phyloP scores from a whole-genome alignment of 2,797 vertebrate species.

The Tarsius wallacei region DNA sequence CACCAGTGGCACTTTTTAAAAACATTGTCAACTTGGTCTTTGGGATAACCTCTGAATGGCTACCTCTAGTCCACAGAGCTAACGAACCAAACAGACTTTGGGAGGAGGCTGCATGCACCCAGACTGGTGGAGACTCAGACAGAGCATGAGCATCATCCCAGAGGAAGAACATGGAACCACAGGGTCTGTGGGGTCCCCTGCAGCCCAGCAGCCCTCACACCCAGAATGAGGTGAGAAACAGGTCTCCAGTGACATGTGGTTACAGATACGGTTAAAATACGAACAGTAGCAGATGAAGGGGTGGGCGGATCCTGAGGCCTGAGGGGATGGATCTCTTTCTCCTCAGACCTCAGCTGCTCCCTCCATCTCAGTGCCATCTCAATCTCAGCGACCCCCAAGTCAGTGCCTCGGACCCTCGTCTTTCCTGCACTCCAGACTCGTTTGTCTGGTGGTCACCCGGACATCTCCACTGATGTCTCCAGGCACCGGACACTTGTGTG shows the following conservation, averaged over 20 bases:
- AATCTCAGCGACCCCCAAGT: background rate
- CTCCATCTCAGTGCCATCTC: background rate
- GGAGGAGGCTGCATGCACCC: background rate
- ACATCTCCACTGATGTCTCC: background rate
- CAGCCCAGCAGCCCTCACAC: background rate
- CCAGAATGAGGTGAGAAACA: background rate
- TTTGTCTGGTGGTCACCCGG: too few relatives aligned
- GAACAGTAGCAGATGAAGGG: background rate
- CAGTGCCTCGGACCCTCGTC: background rate
- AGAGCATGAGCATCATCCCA: fast-evolving
- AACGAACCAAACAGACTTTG: background rate
- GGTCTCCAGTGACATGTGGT: background rate
- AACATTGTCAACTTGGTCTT: background rate
- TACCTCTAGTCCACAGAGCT: background rate
- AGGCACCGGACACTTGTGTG: background rate
- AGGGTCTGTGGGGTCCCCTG: background rate
- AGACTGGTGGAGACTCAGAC: background rate
- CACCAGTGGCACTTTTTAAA: background rate
- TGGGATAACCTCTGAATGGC: background rate
- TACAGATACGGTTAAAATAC: background rate
- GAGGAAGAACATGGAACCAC: background rate
- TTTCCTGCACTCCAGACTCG: background rate
- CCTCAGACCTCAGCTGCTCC: background rate
- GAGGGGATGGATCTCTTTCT: background rate
- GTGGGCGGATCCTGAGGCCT: background rate